These are phyloP conservation scores for Agonopterix heracliana DNA, from an alignment of 2,888 invertebrate species.

Conservation along the genomic window DNA sequence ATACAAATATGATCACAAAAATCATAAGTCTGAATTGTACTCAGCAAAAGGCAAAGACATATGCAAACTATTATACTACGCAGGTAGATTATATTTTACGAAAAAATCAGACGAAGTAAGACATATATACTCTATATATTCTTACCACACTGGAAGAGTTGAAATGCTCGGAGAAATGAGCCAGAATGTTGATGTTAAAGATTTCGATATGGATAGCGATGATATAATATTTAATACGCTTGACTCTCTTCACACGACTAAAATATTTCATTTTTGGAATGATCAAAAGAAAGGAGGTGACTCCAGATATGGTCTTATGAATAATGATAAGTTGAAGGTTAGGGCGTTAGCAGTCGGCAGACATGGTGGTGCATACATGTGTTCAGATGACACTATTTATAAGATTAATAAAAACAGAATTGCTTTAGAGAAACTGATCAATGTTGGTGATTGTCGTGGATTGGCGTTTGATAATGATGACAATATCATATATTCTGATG, in stretches of 20 bases:
- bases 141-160: slow-evolving; percentile 30
- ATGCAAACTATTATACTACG: slow-evolving; percentile 52
- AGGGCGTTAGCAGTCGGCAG: slow-evolving; percentile 39
- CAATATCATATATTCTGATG: not conserved
- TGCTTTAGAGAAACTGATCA: slow-evolving; percentile 30
- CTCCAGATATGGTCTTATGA: too few relatives aligned
- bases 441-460: slow-evolving; percentile 47
- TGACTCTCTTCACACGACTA: too few relatives aligned
- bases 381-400: slow-evolving; percentile 46
- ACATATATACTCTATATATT: slow-evolving; percentile 47
- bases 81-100: slow-evolving; percentile 45
- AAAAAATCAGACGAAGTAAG: too few relatives aligned
- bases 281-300: slow-evolving; percentile 45
- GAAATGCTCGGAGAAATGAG: slow-evolving; percentile 41
- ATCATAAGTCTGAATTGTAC: slow-evolving; percentile 35
- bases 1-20: slow-evolving; percentile 44
- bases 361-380: slow-evolving; percentile 40
- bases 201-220: slow-evolving; percentile 50
- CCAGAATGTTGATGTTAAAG: slow-evolving; percentile 54
- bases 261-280: too few relatives aligned
- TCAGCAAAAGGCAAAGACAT: slow-evolving; percentile 36
- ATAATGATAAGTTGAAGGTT: too few relatives aligned
- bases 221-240: slow-evolving; percentile 47
- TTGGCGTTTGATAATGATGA: slow-evolving; percentile 53
- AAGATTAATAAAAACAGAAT: slow-evolving; percentile 27